Base-by-base conservation (phyloP, 2,888 invertebrate species). In the Oscheius sp. region DNA sequence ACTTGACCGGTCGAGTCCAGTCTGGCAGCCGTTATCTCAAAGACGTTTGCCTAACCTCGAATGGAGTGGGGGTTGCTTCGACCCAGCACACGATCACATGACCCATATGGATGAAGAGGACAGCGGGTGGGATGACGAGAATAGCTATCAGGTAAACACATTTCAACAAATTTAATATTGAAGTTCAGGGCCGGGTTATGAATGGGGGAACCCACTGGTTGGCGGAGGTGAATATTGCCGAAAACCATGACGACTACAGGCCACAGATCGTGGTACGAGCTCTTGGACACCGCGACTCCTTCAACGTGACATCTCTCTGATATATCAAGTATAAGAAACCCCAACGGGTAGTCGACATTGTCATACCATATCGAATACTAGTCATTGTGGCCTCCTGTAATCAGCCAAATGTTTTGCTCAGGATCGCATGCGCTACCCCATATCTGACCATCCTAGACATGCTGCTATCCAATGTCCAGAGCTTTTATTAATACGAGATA, bases 201-300 rank as follows among this genome's bases (percentile, higher is more conserved):
- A 61, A 61, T 61, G 61, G 61, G n/a, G 61, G 61, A n/a, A 73
- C 72, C 46, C 75, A 82, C 41, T 83, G 83, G 79, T 64, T 85
- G 23, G 84, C 84, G 27, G 84, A 85, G 69, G 82, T 85, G 63
- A 82, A 85, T 72, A 84, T 85, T 9, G 79, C 81, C 12, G 78
- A 84, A 46, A 64, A 73, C 52, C 75, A 77, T 49, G 72, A 64
- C 16, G 66, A 52, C 29, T n/a, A 35, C 21, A 49, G 52, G 5
- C 52, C 66, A 18, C 66, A 66, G 16, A 66, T 66, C 12, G 18
- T 52, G 18, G 66, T 66, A 29, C 66, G 66, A 27, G 66, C 66
- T 2, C 21, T 66, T 29, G 66, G 66, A 66, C 27, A 49, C 7
- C 49, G 52, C 16, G 52, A 66, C n/a, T n/a, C 29, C 23, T 66